Evolutionary conservation across 2,888 invertebrate genomes (phyloP), one percentile per base, ranked within the genome.

Genomic region (Ennomos fuscantarius): DNA sequence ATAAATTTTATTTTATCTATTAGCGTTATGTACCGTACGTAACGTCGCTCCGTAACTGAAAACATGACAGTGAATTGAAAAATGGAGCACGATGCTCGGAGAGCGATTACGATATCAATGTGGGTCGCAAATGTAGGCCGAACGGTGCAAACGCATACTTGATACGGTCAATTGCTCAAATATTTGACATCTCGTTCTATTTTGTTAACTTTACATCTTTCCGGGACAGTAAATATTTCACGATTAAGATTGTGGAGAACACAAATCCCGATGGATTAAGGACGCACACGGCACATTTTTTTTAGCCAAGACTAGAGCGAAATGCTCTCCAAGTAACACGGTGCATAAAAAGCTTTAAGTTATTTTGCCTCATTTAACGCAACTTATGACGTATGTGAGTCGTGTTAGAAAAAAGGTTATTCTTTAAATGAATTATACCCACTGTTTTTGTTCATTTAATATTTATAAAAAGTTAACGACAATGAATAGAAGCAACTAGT

Each of bases 61-160:
- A 58, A 59, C 42, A 36, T 56, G 46, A 46, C 57, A 51, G 39
- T 66, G 60, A 61, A 63, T 54, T 64, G 62, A 70, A 71, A 69
- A 75, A 74, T 76, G 60, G 72, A 73, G 68, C 74, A 72, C 72
- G 68, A 67, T 59, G 56, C 66, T 69, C 65, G 47, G 63, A 65
- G 62, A 59, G 63, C 55, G 76, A 81, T 81, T 79, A 80, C 78
- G 66, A 56, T 87, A 87, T 86, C 87, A 72, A 87, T 74, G 73
- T 86, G 70, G 84, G 84, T 74, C 87, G 78, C 63, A 65, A 68
- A 83, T 81, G 76, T 82, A 71, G 79, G 76, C 57, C 78, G 65
- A 57, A 52, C 63, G 45, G 46, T 57, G 60, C 57, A 69, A 64
- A 70, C 72, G 44, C 12, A 70, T 69, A 76, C 70, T 75, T 69